Evolutionary conservation across 2,888 invertebrate genomes (phyloP).

Genomic region (Serripes groenlandicus): DNA sequence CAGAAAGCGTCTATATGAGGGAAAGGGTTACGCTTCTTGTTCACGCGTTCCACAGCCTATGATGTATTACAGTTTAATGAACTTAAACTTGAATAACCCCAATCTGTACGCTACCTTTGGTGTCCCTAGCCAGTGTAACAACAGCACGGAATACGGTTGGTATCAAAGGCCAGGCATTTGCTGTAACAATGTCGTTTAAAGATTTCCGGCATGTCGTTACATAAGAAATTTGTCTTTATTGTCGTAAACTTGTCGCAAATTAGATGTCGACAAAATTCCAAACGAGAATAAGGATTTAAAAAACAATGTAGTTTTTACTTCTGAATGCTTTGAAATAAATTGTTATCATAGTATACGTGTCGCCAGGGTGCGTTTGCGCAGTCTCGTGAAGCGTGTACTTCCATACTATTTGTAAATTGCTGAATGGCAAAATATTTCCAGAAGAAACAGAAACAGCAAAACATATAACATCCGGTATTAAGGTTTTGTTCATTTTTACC

Average conservation of each 20-base stretch:
- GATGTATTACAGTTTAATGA: neutral
- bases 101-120: neutral
- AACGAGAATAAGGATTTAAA: neutral
- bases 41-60: neutral
- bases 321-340: neutral
- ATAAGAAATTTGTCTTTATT: neutral
- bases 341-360: too few relatives aligned
- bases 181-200: neutral
- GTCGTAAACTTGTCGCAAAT: neutral
- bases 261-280: neutral
- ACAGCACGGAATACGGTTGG: neutral
- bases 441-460: too few relatives aligned
- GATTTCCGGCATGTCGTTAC: slow-evolving; percentile 13
- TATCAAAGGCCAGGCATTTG: neutral
- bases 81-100: neutral
- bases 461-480: too few relatives aligned
- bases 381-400: too few relatives aligned
- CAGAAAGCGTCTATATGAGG: too few relatives aligned
- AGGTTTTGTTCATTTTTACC: too few relatives aligned
- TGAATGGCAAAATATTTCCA: too few relatives aligned
- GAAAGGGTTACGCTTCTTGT: neutral
- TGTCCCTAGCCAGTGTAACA: too few relatives aligned
- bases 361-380: too few relatives aligned
- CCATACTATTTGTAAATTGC: too few relatives aligned
- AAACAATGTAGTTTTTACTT: neutral